Percentiles rank a stretch among this genome's conserved stretches.
Conservation (phyloP, 2,113 vertebrate species). For the Lepus europaeus region DNA sequence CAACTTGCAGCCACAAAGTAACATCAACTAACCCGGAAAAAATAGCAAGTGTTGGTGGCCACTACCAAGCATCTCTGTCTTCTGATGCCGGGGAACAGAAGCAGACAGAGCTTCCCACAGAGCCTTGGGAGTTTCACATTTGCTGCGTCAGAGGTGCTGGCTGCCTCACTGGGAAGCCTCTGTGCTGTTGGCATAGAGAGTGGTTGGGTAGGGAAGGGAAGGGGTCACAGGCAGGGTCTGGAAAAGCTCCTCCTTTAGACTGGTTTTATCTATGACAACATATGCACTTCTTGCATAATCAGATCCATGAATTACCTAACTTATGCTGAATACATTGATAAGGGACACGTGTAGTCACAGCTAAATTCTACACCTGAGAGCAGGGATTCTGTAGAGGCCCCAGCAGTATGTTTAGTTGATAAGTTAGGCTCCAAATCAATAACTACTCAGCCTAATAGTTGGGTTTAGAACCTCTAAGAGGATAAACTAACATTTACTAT, state of each 20-base stretch:
- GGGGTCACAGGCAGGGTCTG: neutral
- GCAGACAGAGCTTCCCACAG: neutral
- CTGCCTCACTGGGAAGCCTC: no score
- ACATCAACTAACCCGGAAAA: neutral
- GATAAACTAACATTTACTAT: neutral
- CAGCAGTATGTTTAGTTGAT: neutral
- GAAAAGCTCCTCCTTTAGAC: neutral
- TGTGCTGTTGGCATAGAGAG: neutral
- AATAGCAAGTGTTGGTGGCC: neutral
- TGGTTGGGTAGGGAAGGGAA: neutral
- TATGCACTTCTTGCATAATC: no score
- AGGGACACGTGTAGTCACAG: neutral
- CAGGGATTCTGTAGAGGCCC: no score
- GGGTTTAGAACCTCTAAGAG: neutral
- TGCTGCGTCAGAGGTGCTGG: neutral
- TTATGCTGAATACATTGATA: neutral
- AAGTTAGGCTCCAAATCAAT: neutral
- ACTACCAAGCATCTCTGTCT: neutral
- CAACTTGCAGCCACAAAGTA: constrained; percentile 8
- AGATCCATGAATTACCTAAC: neutral
- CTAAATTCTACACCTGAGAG: neutral
- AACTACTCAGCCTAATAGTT: neutral
- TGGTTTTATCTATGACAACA: rapidly evolving
- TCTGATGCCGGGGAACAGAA: neutral
- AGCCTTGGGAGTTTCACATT: neutral